These are phyloP conservation scores for Phrynosoma blainvillii DNA, from an alignment of 2,113 vertebrate genomes.

Conservation along the genomic window DNA sequence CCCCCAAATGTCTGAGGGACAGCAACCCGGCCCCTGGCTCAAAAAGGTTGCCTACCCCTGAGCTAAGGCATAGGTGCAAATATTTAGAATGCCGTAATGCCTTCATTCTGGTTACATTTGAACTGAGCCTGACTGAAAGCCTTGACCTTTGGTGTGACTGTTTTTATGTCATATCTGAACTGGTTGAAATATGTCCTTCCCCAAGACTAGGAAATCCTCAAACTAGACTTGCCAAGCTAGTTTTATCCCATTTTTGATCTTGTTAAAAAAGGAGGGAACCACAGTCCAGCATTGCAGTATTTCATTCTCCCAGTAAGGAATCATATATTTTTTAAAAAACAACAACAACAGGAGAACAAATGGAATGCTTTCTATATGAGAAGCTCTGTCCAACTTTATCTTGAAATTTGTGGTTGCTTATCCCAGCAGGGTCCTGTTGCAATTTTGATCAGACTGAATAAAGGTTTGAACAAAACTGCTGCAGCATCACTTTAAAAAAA, in stretches of 20 bases:
- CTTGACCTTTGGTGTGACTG: background rate
- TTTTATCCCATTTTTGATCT: rapidly evolving
- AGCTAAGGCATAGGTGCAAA: background rate
- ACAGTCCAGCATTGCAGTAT: rapidly evolving
- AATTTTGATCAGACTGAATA: background rate
- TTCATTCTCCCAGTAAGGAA: background rate
- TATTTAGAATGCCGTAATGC: background rate
- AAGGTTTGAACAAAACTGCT: background rate
- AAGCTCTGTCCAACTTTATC: background rate
- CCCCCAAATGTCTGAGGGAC: too few species aligned
- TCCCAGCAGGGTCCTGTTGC: background rate
- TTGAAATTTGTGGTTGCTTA: background rate
- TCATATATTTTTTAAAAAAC: background rate
- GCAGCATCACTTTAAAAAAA: background rate
- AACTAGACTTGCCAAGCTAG: background rate
- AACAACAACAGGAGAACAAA: background rate
- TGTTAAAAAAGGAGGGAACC: background rate
- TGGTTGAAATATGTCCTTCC: background rate
- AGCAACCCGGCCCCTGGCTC: too few species aligned
- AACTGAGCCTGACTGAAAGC: background rate
- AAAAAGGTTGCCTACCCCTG: too few species aligned
- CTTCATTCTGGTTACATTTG: background rate
- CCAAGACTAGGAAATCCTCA: background rate
- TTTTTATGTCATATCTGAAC: background rate
- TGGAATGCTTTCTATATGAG: background rate